A percentile compares a stretch with the other conserved stretches of the same genome.
These are phyloP conservation scores for Linnaemya tessellans DNA, from an alignment of 2,888 invertebrate genomes.

Conservation along the genomic window DNA sequence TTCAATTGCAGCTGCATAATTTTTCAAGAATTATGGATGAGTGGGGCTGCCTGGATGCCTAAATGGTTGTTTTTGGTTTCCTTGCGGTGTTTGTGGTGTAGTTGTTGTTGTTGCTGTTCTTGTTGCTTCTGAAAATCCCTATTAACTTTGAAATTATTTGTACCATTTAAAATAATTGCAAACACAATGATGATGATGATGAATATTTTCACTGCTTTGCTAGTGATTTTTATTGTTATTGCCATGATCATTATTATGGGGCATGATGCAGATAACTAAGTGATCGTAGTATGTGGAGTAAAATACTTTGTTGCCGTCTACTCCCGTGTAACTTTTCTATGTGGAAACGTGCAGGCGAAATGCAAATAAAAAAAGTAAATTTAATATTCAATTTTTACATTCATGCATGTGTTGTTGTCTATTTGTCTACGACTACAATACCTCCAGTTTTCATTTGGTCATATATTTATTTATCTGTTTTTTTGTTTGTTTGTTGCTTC, in stretches of 20 bases:
- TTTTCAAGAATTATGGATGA: conserved; percentile 12
- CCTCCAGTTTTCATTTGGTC: conserved; percentile 37
- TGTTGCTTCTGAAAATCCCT: conserved; percentile 15
- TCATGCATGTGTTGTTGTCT: conserved; percentile 19
- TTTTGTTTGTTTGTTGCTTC: conserved; percentile 2
- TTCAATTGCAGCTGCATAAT: conserved; percentile 59
- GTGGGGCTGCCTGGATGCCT: background rate
- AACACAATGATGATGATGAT: background rate
- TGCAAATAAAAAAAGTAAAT: conserved; percentile 53
- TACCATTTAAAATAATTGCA: conserved; percentile 29
- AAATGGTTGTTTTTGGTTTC: background rate
- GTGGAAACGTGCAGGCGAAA: conserved; percentile 60
- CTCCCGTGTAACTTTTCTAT: conserved; percentile 20
- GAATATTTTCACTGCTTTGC: conserved; percentile 2
- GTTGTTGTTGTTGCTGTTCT: too few relatives aligned
- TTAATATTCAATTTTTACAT: background rate
- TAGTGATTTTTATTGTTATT: conserved; percentile 21
- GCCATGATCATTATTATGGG: conserved; percentile 2
- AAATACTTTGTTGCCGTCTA: conserved; percentile 69
- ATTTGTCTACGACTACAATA: conserved; percentile 31
- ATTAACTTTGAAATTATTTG: conserved; percentile 41
- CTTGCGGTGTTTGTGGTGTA: too few relatives aligned
- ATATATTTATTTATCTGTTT: conserved; percentile 25
- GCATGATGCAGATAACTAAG: conserved; percentile 17
- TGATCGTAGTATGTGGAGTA: conserved; percentile 56